Evolutionary conservation across 2,113 vertebrate genomes (phyloP).

Genomic region (Entosphenus tridentatus): DNA sequence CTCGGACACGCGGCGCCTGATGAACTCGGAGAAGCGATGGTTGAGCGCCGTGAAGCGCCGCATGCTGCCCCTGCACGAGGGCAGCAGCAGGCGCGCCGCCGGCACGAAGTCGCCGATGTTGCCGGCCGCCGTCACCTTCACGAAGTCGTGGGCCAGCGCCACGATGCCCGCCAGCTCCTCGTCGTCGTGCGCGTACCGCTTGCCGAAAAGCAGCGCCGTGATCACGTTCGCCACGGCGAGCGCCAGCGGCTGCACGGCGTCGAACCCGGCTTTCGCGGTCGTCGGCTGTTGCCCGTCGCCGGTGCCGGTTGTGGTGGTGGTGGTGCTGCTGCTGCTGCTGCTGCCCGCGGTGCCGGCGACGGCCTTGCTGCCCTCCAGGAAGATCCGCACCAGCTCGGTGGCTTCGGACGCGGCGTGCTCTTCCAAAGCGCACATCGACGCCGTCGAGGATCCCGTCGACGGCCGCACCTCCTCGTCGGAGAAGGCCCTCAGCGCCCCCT

Average conservation of each 20-base stretch:
- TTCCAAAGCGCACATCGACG: conserved; percentile 23
- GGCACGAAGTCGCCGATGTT: conserved; percentile 61
- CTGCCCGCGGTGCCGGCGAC: too few relatives aligned
- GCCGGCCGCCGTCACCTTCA: conserved; percentile 19
- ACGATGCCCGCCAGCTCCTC: conserved; percentile 37
- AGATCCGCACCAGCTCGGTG: conserved; percentile 21
- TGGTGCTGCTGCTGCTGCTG: too few relatives aligned
- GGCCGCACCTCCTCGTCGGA: conserved; percentile 16
- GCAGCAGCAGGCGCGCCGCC: conserved; percentile 37
- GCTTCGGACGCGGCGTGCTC: conserved; percentile 41
- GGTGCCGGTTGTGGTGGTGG: conserved; percentile 14
- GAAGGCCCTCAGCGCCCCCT: conserved; percentile 35
- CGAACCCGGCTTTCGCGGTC: conserved; percentile 26
- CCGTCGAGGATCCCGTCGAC: conserved; percentile 20
- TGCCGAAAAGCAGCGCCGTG: conserved; percentile 55
- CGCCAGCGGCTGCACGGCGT: conserved; percentile 38
- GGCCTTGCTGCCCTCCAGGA: conserved; percentile 12
- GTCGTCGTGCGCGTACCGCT: conserved; percentile 31
- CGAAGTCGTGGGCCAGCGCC: conserved; percentile 31
- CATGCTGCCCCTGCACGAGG: conserved; percentile 32
- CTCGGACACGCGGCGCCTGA: conserved; percentile 30
- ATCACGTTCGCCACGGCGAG: conserved; percentile 58
- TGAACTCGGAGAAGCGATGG: conserved; percentile 20
- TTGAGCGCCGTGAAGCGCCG: conserved; percentile 31
- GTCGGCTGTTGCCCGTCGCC: conserved; percentile 14